Evolutionary conservation across 2,797 vertebrate genomes (phyloP), one percentile per base, ranked within the genome.

Genomic region (Rhabdophis nuchalis): DNA sequence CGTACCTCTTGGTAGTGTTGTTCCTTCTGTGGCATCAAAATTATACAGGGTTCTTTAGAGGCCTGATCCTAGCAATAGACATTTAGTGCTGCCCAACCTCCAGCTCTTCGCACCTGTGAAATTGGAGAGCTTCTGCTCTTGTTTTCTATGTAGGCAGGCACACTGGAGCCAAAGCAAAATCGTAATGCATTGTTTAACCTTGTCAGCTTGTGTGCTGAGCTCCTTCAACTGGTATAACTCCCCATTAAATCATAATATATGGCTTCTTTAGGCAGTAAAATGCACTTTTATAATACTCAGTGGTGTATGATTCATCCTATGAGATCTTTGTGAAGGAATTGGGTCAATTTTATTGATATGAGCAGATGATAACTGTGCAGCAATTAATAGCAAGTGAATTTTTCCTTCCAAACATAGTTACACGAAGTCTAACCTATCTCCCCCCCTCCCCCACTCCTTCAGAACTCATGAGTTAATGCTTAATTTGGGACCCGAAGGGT

Each of bases 241-340:
- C 25, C 92, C 86, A 93, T 93, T 93, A 93, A 91, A 91, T 88
- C 86, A 87, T 91, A 93, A 93, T 93, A 85, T 91, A 93, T 93
- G 23, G 32, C 86, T 86, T 93, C 86, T 91, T 90, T 87, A 93
- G 92, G 86, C 89, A 85, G 46, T 85, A 46, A 86, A 85, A 23
- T 56, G 56, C 86, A 91, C 86, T 91, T 91, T 93, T 91, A 88
- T 93, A 88, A 88, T 91, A 54, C 86, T 93, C 89, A 54, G 56
- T 54, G 86, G 89, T 85, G 68, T 82, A 36, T 91, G 92, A 93
- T 91, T 93, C 92, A 93, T 88, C 89, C 68, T 91, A 85, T 54
- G 85, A n/a, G 64, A 90, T 90, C 61, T 87, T 87, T 87, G 89
- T 52, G 46, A 93, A 54, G 32, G 86, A 88, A 90, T 91, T 53